phyloP scores from a whole-genome alignment of 2,113 vertebrate genomes.

The Felis chaus region DNA sequence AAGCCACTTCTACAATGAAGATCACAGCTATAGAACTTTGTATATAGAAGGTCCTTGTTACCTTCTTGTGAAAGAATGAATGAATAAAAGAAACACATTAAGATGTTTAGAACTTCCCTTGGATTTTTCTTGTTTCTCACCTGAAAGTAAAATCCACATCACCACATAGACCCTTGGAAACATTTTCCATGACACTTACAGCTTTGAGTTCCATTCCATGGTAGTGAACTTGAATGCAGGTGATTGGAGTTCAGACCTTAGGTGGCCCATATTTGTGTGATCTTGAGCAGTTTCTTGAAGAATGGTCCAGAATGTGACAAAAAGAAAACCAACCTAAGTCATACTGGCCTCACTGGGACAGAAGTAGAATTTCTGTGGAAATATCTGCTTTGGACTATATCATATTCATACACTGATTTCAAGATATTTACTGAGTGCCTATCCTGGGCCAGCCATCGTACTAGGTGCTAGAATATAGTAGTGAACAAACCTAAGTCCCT shows the following conservation, averaged over 20 bases:
- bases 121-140: background rate
- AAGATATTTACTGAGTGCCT: background rate
- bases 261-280: background rate
- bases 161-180: background rate
- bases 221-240: background rate
- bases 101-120: background rate
- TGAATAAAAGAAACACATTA: background rate
- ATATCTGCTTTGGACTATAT: background rate
- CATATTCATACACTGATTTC: background rate
- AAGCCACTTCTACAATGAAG: background rate
- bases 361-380: background rate
- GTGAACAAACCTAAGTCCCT: background rate
- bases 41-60: background rate
- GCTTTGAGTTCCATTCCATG: background rate
- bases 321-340: background rate
- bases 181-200: background rate
- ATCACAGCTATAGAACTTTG: background rate
- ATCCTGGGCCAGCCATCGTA: background rate
- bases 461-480: background rate
- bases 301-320: background rate
- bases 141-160: background rate
- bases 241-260: background rate
- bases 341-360: background rate
- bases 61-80: background rate
- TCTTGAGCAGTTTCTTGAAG: background rate